Base-by-base conservation (phyloP, 2,797 vertebrate species). In the Podarcis lilfordi region DNA sequence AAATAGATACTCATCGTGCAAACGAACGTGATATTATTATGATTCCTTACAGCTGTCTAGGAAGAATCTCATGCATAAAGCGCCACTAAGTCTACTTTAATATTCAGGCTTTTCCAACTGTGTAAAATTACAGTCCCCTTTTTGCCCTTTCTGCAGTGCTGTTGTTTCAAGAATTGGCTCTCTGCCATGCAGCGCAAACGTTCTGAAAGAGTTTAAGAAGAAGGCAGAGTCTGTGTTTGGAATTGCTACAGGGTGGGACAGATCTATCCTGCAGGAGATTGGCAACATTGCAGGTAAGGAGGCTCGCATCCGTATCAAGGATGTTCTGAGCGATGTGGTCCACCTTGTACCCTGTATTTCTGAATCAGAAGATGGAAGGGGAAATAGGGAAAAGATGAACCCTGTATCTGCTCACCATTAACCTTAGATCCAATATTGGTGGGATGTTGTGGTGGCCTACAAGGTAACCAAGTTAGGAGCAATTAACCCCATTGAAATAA, bases 261-360 rank as follows among this genome's bases (percentile, higher is more conserved):
- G 90, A 85, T 96, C 95, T 64, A 0, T 97, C 86, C 89, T 98
- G 79, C 96, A 97, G 89, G 97, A 98, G 76, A 94, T 97, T 27
- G 97, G 97, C 69, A 93, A 95, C 19, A 96, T 98, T 61, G 96
- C 97, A 94, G 97, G 97, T 98, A 96, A 95, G 82, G 80, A 32
- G 82, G 45, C 79, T 35, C 2, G 9, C 0, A 0, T 84, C 87
- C 17, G 61, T 40, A 64, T 13, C 27, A 74, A 27, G 10, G 25
- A 5, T 27, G 43, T 17, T 77, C 21, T 27, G 1, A 27, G 23
- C 2, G 25, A 45, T 13, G 21, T 77, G 25, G 25, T 45, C 11
- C 25, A n/a, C 37, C 23, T 61, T 3, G 0, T 59, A 86, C 88
- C 87, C 29, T 43, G 29, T 11, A 64, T 4, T 37, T 82, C 72